Base-by-base conservation (phyloP, 2,888 invertebrate genomes). In the Pardosa pseudoannulata region DNA sequence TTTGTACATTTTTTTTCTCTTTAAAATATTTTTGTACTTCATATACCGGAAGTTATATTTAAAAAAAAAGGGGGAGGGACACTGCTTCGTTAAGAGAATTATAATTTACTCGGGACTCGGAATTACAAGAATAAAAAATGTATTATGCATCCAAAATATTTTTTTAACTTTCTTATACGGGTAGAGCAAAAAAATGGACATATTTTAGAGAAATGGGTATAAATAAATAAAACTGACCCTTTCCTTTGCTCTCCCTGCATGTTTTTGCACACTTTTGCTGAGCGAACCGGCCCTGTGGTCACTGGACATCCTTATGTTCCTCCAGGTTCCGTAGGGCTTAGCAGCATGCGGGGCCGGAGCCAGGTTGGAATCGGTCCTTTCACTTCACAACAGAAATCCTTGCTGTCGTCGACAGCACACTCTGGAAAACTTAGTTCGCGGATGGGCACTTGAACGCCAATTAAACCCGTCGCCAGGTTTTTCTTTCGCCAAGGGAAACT, bases 231-330 rank as follows among this genome's bases (percentile, higher is more conserved):
- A 9, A 89, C 94, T 94, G 94, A 97, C 97, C 96, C 97, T 97
- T 94, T 97, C 97, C 94, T 97, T 97, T 91, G 97, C 97, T 93
- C 97, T 95, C 93, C 97, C 97, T 91, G 97, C 97, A 93, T 97
- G 97, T 95, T 97, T 97, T 94, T 96, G 96, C 93, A 97, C 94
- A 92, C 96, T 95, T 94, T 96, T 97, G 91, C 97, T 96, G 92
- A 97, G 94, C 93, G 96, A 94, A 93, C 96, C 96, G 96, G 80
- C 46, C 29, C 80, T 36, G 29, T 87, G 75, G 62, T 87, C 87
- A 72, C 79, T 79, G 28, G 87, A 70, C 87, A 87, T 87, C 29
- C 64, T 87, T n/a, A 80, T 79, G 31, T 79, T 86, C 0, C 80
- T 70, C 80, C 79, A 87, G 76, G 87, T 87, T 75, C 87, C 87